Conservation (phyloP, 53 echinoderm and acorn worm species). For the Actinopyga echinites region DNA sequence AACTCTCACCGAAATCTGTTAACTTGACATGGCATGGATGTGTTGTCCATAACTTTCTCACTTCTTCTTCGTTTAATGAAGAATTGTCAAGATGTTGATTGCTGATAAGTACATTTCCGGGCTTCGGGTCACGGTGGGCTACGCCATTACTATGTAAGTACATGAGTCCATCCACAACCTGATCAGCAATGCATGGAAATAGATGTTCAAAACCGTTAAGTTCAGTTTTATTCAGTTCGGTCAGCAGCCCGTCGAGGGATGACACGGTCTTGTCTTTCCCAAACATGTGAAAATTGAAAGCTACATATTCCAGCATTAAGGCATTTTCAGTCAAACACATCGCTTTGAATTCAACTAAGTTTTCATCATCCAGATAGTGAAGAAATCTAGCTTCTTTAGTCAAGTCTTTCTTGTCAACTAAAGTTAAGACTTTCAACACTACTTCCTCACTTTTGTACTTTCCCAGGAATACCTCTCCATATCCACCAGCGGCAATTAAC, state of each 20-base stretch:
- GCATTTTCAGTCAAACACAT: background rate
- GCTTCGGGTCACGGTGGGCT: background rate
- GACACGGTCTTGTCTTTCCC: background rate
- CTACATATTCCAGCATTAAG: constrained; percentile 5
- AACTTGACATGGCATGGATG: background rate
- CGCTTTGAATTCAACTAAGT: constrained; percentile 8
- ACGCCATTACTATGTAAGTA: background rate
- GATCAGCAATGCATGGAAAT: background rate
- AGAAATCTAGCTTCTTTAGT: background rate
- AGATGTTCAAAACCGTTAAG: background rate
- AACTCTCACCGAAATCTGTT: constrained; percentile 25
- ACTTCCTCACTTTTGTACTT: background rate
- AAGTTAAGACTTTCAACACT: background rate
- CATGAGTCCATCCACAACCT: background rate
- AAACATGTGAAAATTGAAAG: background rate
- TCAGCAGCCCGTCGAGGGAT: background rate
- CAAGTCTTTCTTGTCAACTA: background rate
- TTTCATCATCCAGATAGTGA: background rate
- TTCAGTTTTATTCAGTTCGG: background rate
- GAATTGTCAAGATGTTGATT: background rate
- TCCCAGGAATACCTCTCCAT: background rate
- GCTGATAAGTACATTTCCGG: background rate
- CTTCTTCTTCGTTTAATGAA: background rate
- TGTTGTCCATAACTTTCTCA: background rate
- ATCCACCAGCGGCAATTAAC: background rate